Base-by-base conservation (phyloP, 2,888 invertebrate species). In the Lasioglossum pauxillum region DNA sequence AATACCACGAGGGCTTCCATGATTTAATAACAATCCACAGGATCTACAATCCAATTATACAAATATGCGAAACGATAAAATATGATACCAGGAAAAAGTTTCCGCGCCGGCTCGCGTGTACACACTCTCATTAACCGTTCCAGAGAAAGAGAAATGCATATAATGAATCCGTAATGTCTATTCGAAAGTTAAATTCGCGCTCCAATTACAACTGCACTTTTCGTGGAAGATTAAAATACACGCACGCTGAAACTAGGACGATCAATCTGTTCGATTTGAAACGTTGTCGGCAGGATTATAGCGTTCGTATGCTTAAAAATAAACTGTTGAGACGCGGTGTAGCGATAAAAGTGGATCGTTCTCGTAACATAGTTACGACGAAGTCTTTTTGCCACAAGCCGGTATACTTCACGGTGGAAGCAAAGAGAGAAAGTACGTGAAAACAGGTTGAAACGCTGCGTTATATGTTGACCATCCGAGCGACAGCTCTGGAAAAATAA, bases 371-470 rank as follows among this genome's bases (percentile, higher is more conserved):
- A 79, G 78, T 79, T 86, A 76, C 76, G 46, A 71, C n/a, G 78
- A 64, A 57, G 57, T 44, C 49, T 74, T 81, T 86, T 69, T 44
- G 73, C 69, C 35, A 19, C 31, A 23, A 78, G 75, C 78, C 78
- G 75, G 19, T 80, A 76, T 16, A 71, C 71, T n/a, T 49, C 44
- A 69, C n/a, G 72, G 53, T 64, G 27, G 76, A 69, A 35, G 57
- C 76, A 69, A 84, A 82, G 84, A 84, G 88, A 86, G 88, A 88
- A 88, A 88, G 88, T 86, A 78, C 82, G 86, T 16, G 88, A 86
- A 86, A 88, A 82, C 75, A 84, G 84, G 88, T 80, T 81, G 81
- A 75, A 80, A 72, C 78, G 35, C 73, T 35, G 78, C 57, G 71
- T 53, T 69, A 78, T 60, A 78, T 60, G 27, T 35, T 31, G 27